Evolutionary conservation across 2,888 invertebrate genomes (phyloP).

Genomic region (Caenorhabditis imperialis): DNA sequence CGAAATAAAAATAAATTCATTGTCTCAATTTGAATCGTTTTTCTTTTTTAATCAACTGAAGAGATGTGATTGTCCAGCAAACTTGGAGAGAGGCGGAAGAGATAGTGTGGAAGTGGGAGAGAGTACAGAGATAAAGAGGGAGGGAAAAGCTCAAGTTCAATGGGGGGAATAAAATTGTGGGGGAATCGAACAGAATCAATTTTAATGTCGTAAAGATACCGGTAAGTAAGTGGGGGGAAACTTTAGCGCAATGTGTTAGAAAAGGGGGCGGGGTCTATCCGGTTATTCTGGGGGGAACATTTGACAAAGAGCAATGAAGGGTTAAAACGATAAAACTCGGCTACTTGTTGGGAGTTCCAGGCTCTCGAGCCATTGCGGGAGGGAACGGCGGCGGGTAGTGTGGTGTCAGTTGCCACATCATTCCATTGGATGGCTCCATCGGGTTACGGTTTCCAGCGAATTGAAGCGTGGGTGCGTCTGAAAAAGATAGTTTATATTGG

Average conservation of each 20-base stretch:
- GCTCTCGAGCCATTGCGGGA: too few species aligned
- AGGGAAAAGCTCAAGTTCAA: conserved; percentile 2
- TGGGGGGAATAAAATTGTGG: not conserved
- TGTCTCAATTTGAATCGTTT: not conserved
- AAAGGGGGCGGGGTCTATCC: not conserved
- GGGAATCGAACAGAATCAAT: not conserved
- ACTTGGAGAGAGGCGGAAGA: not conserved
- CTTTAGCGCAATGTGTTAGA: not conserved
- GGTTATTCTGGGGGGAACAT: too few species aligned
- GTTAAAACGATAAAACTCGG: too few species aligned
- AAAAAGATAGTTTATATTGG: not conserved
- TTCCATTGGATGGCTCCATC: conserved; percentile 4
- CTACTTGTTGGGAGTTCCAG: too few species aligned
- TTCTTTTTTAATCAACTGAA: too few species aligned
- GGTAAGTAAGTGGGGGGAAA: not conserved
- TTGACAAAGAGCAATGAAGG: too few species aligned
- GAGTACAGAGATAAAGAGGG: not conserved
- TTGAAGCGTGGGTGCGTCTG: too few species aligned
- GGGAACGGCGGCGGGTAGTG: conserved; percentile 46
- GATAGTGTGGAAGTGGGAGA: not conserved
- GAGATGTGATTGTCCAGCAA: conserved; percentile 5
- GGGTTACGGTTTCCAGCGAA: not conserved
- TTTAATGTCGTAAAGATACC: too few species aligned
- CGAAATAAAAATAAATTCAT: conserved; percentile 8
- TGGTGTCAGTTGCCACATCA: conserved; percentile 42